Evolutionary conservation across 2,888 invertebrate species (phyloP), one percentile per base, ranked within the genome.

Genomic region (Drosophila mettleri): DNA sequence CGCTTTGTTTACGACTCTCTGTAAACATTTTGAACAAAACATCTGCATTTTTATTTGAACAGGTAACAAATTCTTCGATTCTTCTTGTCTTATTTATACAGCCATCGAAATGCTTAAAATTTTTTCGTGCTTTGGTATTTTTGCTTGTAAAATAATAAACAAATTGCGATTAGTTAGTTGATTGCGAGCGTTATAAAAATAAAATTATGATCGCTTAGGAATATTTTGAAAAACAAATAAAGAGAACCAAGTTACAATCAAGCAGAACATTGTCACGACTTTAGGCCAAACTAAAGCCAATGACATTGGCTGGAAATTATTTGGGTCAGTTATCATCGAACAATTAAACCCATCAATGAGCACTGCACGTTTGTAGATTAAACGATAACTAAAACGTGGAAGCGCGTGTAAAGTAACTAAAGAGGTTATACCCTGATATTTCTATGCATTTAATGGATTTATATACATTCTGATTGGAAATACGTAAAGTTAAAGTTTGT

Each of bases 1-100:
- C 12, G 39, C 3, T 29, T 60, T 74, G 71, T 77, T 60, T 66
- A 74, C 66, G 71, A 43, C 41, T 39, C 33, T 38, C 49, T 60
- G 65, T 73, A 65, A 66, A 75, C 58, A 72, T 36, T 62, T 31
- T 41, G 33, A 36, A 33, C 33, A 34, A 64, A 65, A 70, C 81
- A 84, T 66, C 69, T 82, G 81, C 43, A 48, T 65, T 65, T 55
- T 16, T 62, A 67, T 77, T 76, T 74, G 61, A 78, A 69, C 74
- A 82, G 82, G 84, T 82, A 82, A 80, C 71, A 41, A 36, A 45
- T 51, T 41, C 66, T 65, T 27, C 9, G 36, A 55, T 45, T 46
- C 16, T 41, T n/a, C 8, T 33, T 20, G 45, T 38, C 46, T 33
- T 63, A 63, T 73, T 60, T 68, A 41, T 63, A 52, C 46, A 55